phyloP scores from a whole-genome alignment of 2,797 vertebrate genomes.

The Limnodromus scolopaceus region DNA sequence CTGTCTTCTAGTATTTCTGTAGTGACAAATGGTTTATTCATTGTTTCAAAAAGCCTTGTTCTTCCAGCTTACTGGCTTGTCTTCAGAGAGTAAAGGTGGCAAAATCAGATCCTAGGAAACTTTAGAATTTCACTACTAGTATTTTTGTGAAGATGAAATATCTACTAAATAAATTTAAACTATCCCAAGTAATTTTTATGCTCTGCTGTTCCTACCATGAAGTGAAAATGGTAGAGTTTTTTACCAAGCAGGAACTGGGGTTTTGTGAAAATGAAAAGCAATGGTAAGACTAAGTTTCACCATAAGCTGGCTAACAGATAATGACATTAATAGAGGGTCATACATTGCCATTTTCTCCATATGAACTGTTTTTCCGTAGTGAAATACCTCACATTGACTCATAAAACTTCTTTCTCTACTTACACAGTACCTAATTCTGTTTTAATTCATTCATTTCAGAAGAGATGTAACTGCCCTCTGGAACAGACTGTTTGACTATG shows the following conservation, averaged over 20 bases:
- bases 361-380: not conserved
- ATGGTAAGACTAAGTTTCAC: not conserved
- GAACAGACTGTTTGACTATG: not conserved
- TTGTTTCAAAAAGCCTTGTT: not conserved
- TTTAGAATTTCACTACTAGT: not conserved
- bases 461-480: not conserved
- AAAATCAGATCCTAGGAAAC: not conserved
- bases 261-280: not conserved
- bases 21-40: not conserved
- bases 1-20: not conserved
- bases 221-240: accelerated
- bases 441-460: not conserved
- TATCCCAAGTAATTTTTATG: not conserved
- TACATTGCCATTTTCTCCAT: not conserved
- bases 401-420: not conserved
- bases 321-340: too few relatives aligned
- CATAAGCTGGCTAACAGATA: not conserved
- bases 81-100: not conserved
- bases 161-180: not conserved
- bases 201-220: not conserved
- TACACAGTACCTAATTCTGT: not conserved
- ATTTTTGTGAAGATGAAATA: not conserved
- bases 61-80: not conserved
- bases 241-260: not conserved
- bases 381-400: not conserved